Base-by-base conservation (phyloP, 2,797 vertebrate genomes). In the Lacerta viridis region DNA sequence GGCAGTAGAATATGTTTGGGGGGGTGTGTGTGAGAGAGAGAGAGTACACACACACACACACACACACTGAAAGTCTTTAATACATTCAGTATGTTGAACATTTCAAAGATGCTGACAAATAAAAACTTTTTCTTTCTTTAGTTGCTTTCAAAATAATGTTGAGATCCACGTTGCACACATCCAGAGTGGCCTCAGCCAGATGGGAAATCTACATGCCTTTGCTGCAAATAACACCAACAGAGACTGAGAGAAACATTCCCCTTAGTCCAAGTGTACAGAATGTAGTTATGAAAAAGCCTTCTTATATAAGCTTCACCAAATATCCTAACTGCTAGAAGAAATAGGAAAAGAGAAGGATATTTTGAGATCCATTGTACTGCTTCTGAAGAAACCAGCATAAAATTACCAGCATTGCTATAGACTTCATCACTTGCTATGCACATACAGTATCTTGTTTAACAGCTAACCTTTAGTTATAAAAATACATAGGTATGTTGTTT, bases 141-240 rank as follows among this genome's bases (percentile, higher is more conserved):
- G 99, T 94, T 99, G 99, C 96, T 99, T 99, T 97, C 99, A 99
- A 97, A 99, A 99, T 96, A 99, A 99, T 0, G 99, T 99, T 11
- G 99, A 99, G 97, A 99, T 99, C 95, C 99, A 99, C 1, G 99
- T 99, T 95, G 99, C 99, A 94, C 99, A 99, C 95, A 99, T 99
- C 96, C 99, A 99, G 97, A 99, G 99, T 39, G 99, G 99, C 93
- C 97, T 99, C 94, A 99, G 99, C 96, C 99, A 99, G 96, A 99
- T 99, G 97, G 99, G 99, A 64, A 99, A 99, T 93, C 97, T 99
- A 93, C 99, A 99, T 7, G 99, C 99, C 79, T 99, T 99, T 93
- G 97, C 99, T 89, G 98, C 98, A 93, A 99, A 99, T 96, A 99
- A 99, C 96, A 99, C 99, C 95, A 99, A 99, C 95, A 98, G 98